phyloP scores from a whole-genome alignment of 2,797 vertebrate species.

The Sciurus vulgaris region DNA sequence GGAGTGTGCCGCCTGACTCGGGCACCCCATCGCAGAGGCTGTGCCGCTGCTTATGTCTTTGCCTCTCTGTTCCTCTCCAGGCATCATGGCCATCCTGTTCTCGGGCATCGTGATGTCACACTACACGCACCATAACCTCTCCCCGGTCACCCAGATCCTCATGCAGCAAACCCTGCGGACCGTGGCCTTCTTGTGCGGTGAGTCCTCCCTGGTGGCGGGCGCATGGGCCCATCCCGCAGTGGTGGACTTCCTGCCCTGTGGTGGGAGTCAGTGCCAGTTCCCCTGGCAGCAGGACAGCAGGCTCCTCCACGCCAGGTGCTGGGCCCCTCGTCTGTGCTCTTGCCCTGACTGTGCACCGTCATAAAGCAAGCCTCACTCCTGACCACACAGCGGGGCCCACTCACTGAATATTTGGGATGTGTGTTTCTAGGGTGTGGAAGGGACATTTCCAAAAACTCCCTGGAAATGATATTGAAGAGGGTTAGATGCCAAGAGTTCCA shows the following conservation, averaged over 20 bases:
- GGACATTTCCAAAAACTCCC: constrained; percentile 10
- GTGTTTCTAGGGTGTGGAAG: constrained; percentile 30
- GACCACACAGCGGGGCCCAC: background rate
- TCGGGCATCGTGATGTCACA: constrained; percentile 99
- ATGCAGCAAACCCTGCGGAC: constrained; percentile 99
- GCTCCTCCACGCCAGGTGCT: background rate
- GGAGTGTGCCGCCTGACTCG: background rate
- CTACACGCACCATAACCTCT: constrained; percentile 99
- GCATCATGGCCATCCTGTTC: constrained; percentile 99
- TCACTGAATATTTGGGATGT: background rate
- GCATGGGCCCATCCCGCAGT: fast-evolving
- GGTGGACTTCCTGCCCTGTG: background rate
- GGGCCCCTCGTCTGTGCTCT: background rate
- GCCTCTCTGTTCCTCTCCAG: constrained; percentile 84
- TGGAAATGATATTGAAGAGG: background rate
- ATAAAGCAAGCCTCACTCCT: background rate
- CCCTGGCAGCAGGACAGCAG: background rate
- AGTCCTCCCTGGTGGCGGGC: constrained; percentile 64
- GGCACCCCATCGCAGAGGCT: background rate
- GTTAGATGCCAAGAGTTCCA: background rate
- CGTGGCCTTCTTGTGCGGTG: constrained; percentile 98
- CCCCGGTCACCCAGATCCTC: constrained; percentile 98
- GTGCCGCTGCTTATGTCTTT: background rate
- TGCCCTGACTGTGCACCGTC: background rate
- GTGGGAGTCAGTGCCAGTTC: background rate